A percentile compares a stretch with the other conserved stretches of the same genome.
Conservation (phyloP, 1,140 invertebrate genomes). For the Hyles euphorbiae region DNA sequence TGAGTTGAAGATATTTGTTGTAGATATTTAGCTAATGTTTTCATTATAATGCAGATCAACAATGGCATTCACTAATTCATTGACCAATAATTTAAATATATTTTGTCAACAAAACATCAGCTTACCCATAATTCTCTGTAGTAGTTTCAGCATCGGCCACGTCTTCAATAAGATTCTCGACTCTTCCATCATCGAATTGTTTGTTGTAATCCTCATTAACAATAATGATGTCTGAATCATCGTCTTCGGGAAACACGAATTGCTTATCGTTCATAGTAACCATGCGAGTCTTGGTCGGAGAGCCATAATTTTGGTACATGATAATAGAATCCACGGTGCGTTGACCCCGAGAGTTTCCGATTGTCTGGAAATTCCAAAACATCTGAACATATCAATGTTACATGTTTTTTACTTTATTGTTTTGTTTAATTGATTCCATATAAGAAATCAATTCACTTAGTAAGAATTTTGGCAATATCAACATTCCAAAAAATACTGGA, state of each 20-base stretch:
- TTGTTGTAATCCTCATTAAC: constrained; percentile 62
- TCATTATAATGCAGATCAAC: too few relatives aligned
- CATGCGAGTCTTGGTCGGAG: constrained; percentile 37
- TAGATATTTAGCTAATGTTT: too few relatives aligned
- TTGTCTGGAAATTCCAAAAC: constrained; percentile 83
- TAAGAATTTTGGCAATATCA: neutral
- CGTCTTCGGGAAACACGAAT: constrained; percentile 61
- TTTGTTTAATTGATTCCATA: neutral
- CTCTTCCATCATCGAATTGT: constrained; percentile 38
- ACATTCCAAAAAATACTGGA: neutral
- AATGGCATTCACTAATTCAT: too few relatives aligned
- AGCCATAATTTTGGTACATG: constrained; percentile 61
- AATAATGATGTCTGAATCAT: constrained; percentile 66
- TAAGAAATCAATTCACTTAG: neutral
- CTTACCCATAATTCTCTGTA: constrained; percentile 34
- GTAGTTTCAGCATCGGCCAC: constrained; percentile 36
- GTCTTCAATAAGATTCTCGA: constrained; percentile 36
- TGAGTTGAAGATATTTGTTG: too few relatives aligned
- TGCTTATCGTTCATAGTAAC: constrained; percentile 58
- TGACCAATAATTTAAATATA: too few relatives aligned
- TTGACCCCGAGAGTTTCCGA: constrained; percentile 77
- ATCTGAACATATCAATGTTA: constrained; percentile 77
- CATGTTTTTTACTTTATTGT: constrained; percentile 28
- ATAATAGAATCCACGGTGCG: constrained; percentile 54
- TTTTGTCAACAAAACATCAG: neutral